Conservation (phyloP, 2,797 vertebrate species). For the Ptychadena robeensis region DNA sequence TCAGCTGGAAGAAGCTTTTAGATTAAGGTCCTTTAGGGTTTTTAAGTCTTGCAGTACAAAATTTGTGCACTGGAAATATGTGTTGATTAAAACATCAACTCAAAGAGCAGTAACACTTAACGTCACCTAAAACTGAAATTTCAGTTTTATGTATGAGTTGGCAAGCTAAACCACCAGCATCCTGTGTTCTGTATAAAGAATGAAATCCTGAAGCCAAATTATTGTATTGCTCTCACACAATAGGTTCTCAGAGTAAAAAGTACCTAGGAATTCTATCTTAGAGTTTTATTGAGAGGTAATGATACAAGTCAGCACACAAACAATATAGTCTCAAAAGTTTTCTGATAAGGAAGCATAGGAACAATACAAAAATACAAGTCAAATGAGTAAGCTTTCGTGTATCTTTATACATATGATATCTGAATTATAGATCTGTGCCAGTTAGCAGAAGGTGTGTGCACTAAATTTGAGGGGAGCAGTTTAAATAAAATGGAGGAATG, state of each 20-base stretch:
- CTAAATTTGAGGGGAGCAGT: no score
- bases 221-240: no score
- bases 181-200: not conserved
- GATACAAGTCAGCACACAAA: no score
- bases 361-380: no score
- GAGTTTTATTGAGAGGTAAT: no score
- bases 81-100: not conserved
- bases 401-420: no score
- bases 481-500: no score
- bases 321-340: no score
- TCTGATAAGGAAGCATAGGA: no score
- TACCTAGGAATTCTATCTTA: not conserved
- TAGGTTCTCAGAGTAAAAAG: not conserved
- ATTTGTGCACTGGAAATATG: not conserved
- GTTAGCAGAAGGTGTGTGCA: no score
- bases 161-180: not conserved
- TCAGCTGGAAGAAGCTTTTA: slow-evolving; percentile 2
- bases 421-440: no score
- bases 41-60: not conserved
- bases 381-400: no score
- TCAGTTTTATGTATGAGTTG: not conserved
- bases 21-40: not conserved
- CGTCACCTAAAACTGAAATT: not conserved
- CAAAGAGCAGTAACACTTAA: not conserved
- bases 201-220: not conserved